Conservation (phyloP, 2,797 vertebrate species). For the Distichodus sexfasciatus region DNA sequence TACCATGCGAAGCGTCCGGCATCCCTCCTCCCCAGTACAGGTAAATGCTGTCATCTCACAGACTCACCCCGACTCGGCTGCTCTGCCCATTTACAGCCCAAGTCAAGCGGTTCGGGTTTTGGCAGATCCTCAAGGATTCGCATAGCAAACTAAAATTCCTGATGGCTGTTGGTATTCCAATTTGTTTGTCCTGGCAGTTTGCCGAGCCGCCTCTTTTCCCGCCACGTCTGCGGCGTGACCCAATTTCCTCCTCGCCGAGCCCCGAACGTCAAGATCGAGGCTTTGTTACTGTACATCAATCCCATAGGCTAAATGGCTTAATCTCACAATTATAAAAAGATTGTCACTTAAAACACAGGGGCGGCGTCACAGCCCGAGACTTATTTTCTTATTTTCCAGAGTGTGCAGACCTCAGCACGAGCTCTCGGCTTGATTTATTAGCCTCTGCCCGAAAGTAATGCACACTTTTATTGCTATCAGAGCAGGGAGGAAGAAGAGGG, state of each 20-base stretch:
- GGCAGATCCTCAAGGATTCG: slow-evolving; percentile 53
- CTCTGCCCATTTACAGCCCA: background rate
- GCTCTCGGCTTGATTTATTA: slow-evolving; percentile 37
- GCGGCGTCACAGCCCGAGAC: background rate
- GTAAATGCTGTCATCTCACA: slow-evolving; percentile 56
- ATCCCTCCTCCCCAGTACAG: slow-evolving; percentile 71
- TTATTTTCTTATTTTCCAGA: slow-evolving; percentile 23
- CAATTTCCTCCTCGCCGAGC: background rate
- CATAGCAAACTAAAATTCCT: slow-evolving; percentile 51
- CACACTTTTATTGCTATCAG: no score
- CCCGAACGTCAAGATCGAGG: slow-evolving; percentile 9
- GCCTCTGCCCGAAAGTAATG: slow-evolving; percentile 19
- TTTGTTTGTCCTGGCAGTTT: slow-evolving; percentile 49
- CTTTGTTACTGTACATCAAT: background rate
- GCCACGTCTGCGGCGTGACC: slow-evolving; percentile 1
- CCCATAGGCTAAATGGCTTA: background rate
- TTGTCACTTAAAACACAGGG: slow-evolving; percentile 13
- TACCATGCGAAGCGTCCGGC: slow-evolving; percentile 71
- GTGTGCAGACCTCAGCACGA: slow-evolving; percentile 25
- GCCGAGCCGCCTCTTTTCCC: slow-evolving; percentile 19
- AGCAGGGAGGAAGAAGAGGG: no score
- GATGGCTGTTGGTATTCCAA: slow-evolving; percentile 63
- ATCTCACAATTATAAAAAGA: background rate
- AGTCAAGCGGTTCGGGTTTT: slow-evolving; percentile 39
- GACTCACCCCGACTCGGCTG: slow-evolving; percentile 2